phyloP scores from a whole-genome alignment of 2,113 vertebrate species.

The Petroica traversi region DNA sequence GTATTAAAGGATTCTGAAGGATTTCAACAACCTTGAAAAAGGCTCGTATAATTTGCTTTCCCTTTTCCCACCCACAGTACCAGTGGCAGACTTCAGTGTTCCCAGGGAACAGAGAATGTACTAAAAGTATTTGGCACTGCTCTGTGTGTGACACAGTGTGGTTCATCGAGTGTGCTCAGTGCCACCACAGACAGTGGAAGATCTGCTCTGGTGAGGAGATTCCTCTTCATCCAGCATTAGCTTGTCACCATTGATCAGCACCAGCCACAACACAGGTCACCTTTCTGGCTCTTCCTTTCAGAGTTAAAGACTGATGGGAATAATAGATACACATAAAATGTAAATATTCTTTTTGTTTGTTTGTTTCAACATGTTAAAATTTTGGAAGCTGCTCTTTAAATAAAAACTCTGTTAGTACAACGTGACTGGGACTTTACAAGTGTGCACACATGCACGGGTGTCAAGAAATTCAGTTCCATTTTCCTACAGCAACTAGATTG shows the following conservation, averaged over 20 bases:
- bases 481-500: neutral
- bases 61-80: neutral
- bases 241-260: neutral
- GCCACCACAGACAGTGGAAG: neutral
- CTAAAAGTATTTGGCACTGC: neutral
- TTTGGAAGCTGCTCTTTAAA: neutral
- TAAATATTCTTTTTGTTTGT: neutral
- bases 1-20: neutral
- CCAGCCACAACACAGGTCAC: neutral
- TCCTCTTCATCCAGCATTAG: neutral
- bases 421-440: neutral
- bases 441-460: neutral
- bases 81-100: neutral
- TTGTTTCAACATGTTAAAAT: neutral
- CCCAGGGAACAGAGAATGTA: neutral
- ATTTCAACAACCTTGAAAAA: constrained; percentile 32
- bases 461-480: neutral
- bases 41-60: neutral
- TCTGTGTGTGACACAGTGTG: neutral
- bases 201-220: neutral
- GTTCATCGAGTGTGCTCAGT: neutral
- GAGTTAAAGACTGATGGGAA: neutral
- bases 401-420: neutral
- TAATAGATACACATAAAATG: neutral
- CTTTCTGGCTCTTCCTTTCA: neutral